phyloP scores from a whole-genome alignment of 1,140 invertebrate genomes.

The Drosophila pseudoobscura region DNA sequence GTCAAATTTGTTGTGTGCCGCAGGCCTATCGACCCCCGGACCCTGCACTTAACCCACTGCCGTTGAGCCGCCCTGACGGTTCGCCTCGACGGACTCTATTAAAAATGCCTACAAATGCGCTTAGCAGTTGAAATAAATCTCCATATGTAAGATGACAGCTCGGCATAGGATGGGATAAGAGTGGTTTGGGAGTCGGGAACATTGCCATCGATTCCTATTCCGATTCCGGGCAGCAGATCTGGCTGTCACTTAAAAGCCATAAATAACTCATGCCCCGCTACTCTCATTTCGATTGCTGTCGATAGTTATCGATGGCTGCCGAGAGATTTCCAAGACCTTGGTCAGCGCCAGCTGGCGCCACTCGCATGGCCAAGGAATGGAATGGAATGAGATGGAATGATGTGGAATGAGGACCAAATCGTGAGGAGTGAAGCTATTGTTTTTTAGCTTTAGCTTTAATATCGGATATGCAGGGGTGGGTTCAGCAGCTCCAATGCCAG shows the following conservation, averaged over 20 bases:
- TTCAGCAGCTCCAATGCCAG: too few species aligned
- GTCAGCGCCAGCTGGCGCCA: constrained; percentile 56
- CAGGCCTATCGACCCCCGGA: constrained; percentile 8
- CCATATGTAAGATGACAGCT: constrained; percentile 74
- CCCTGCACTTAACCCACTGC: constrained; percentile 59
- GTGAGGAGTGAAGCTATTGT: too few species aligned
- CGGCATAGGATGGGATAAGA: constrained; percentile 1
- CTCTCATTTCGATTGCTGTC: constrained; percentile 65
- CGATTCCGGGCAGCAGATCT: constrained; percentile 26
- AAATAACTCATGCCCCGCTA: constrained; percentile 72
- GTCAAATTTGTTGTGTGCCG: constrained; percentile 53
- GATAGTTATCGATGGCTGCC: constrained; percentile 62
- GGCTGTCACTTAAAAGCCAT: constrained; percentile 75
- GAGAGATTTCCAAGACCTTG: not conserved
- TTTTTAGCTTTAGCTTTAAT: too few species aligned
- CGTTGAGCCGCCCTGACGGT: constrained; percentile 13
- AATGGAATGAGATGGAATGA: not conserved
- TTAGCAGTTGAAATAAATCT: constrained; percentile 73
- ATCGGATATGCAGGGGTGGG: too few species aligned
- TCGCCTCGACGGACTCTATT: constrained; percentile 59
- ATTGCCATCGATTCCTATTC: not conserved
- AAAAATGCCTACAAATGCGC: constrained; percentile 78
- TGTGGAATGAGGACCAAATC: not conserved
- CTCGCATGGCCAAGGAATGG: constrained; percentile 45
- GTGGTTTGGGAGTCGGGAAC: too few species aligned